phyloP scores from a whole-genome alignment of 2,113 vertebrate species.

The Fukomys damarensis region DNA sequence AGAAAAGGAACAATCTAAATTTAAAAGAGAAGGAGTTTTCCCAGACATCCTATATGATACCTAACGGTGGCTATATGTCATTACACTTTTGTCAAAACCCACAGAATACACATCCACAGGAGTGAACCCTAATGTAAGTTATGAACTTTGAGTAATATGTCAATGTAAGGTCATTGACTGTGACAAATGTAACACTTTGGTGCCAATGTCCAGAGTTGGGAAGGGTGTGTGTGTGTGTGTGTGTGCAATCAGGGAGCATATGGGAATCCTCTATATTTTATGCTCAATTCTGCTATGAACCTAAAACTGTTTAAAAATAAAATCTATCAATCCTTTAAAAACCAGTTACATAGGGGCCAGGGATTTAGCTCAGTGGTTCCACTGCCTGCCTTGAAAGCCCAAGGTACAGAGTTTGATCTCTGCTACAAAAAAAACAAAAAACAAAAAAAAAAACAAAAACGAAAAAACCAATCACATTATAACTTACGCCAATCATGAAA shows the following conservation, averaged over 20 bases:
- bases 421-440: too few species aligned
- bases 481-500: not conserved
- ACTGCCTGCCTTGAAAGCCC: too few species aligned
- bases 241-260: too few species aligned
- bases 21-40: not conserved
- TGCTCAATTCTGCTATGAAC: not conserved
- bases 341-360: too few species aligned
- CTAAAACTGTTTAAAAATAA: not conserved
- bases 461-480: not conserved
- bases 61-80: not conserved
- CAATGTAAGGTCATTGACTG: not conserved
- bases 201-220: not conserved
- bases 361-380: too few species aligned
- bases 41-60: not conserved
- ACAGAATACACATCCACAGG: not conserved
- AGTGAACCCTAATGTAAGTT: not conserved
- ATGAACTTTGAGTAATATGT: not conserved
- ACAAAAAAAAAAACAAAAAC: too few species aligned
- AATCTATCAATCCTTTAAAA: not conserved
- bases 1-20: not conserved
- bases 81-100: not conserved
- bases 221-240: not conserved
- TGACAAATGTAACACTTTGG: not conserved
- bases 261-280: not conserved
- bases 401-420: too few species aligned